Base-by-base conservation (phyloP, 23 tunicate genomes). In the Halocynthia roretzi region DNA sequence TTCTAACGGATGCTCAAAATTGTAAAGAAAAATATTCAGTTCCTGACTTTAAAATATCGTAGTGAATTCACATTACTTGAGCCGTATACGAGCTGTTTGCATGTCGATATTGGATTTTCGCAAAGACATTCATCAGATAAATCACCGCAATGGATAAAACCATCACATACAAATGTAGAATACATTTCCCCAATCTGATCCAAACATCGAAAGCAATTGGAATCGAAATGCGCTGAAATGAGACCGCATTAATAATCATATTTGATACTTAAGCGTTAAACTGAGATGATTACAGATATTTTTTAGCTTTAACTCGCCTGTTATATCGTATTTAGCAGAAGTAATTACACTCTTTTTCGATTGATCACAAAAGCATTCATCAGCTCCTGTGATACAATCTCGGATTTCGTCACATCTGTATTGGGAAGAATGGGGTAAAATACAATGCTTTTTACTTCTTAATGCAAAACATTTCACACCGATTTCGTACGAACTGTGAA, bases 101-200 rank as follows among this genome's bases (percentile, higher is more conserved):
- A 65, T 20, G 31, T 65, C 31, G 70, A 65, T 65, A 65, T 65
- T 6, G 70, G 70, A 65, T 65, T 65, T 65, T 65, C 70, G 31
- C 70, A 65, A 20, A 65, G 31, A 65, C 70, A 65, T 15, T 65
- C 70, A 65, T 65, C 70, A 10, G 70, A 65, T 65, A 65, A 2
- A 65, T 65, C 70, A 11, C 10, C 19, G 2, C 70, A 65, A 5
- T 65, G 48, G 22, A 65, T 65, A 15, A 65, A 65, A 65, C 70
- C 70, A 15, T 65, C 31, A 48, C 70, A 65, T 8, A 65, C 17
- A 65, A 20, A 15, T 10, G 70, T 20, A 0, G 22, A 48, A 40
- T 20, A 20, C 70, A 65, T 10, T 65, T 65, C 70, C 31, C 70
- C 70, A 15, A 20, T 65, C 15, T 48, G 48, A 65, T 15, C 70